A percentile compares a stretch with the other conserved stretches of the same genome.
Evolutionary conservation across 2,888 invertebrate species (phyloP).

Genomic region (Mythimna vitellina): DNA sequence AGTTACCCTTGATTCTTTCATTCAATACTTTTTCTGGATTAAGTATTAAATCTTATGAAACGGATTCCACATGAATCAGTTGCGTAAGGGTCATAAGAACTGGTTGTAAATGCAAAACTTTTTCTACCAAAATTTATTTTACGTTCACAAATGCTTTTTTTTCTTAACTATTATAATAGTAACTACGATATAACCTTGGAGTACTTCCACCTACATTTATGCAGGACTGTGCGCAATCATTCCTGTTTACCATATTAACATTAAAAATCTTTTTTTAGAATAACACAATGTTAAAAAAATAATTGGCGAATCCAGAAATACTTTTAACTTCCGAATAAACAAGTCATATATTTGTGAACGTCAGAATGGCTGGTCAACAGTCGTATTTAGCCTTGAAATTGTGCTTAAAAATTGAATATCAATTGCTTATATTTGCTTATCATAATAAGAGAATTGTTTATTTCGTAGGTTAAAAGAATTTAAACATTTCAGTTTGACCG

Average conservation of each 20-base stretch:
- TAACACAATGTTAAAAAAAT: not conserved
- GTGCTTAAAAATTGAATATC: no score
- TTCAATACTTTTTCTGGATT: not conserved
- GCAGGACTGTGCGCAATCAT: not conserved
- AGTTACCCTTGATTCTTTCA: not conserved
- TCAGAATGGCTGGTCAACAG: no score
- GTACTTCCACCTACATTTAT: not conserved
- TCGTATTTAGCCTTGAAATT: no score
- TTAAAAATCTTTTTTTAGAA: not conserved
- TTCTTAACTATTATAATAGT: not conserved
- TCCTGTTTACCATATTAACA: not conserved
- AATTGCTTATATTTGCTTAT: no score
- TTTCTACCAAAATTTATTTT: not conserved
- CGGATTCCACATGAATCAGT: not conserved
- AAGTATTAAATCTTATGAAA: not conserved
- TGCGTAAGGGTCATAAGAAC: constrained; percentile 18
- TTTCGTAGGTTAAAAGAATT: no score
- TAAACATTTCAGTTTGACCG: no score
- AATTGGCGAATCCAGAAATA: not conserved
- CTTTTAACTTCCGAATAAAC: not conserved
- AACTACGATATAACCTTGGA: constrained; percentile 4
- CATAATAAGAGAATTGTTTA: no score
- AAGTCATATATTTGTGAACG: not conserved
- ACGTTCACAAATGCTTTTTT: not conserved
- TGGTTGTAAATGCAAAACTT: not conserved